Evolutionary conservation across 2,888 invertebrate species (phyloP).

Genomic region (Automeris io): DNA sequence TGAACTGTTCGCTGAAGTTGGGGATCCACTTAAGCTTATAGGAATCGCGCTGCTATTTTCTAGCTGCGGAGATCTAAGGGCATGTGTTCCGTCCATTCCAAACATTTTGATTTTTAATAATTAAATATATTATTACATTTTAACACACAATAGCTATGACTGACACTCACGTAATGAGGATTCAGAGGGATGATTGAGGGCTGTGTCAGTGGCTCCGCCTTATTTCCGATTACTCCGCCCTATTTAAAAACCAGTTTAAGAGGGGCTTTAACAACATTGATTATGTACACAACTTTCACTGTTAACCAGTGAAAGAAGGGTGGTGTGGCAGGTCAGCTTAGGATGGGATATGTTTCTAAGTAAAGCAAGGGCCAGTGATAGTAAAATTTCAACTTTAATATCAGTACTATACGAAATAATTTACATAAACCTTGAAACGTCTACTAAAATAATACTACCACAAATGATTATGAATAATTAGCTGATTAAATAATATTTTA

Average conservation of each 20-base stretch:
- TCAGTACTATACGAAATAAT: too few species aligned
- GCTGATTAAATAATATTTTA: too few species aligned
- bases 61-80: constrained; percentile 27
- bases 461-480: too few species aligned
- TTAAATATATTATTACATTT: constrained; percentile 8
- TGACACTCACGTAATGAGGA: constrained; percentile 6
- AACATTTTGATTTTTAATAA: constrained; percentile 18
- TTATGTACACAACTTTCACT: not conserved
- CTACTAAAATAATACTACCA: too few species aligned
- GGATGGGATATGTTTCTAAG: not conserved
- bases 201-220: constrained; percentile 16
- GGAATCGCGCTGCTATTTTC: constrained; percentile 29
- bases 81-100: constrained; percentile 42
- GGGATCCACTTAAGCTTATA: constrained; percentile 38
- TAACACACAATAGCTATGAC: constrained; percentile 11
- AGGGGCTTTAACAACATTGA: constrained; percentile 6
- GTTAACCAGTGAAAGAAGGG: not conserved
- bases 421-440: too few species aligned
- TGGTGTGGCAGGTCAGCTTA: constrained; percentile 9
- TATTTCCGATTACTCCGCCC: constrained; percentile 12
- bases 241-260: constrained; percentile 10
- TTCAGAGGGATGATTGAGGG: constrained; percentile 7
- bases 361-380: not conserved
- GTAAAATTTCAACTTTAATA: not conserved
- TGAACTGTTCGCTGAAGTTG: constrained; percentile 75